Percentiles rank a stretch among this genome's conserved stretches.
phyloP scores from a whole-genome alignment of 2,888 invertebrate species.

The Polydrusus pterygomalis region DNA sequence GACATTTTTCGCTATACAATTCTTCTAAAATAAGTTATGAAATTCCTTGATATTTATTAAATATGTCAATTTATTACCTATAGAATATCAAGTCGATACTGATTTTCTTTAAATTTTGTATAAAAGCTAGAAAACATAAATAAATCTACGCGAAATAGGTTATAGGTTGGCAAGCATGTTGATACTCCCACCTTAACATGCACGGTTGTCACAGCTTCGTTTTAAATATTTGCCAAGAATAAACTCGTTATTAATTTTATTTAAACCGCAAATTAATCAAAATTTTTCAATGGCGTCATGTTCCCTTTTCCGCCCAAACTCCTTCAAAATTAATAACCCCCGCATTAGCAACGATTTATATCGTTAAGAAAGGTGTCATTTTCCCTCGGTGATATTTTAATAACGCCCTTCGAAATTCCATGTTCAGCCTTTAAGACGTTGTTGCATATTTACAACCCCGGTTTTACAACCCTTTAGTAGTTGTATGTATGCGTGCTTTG shows the following conservation, averaged over 20 bases:
- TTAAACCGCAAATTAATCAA: conserved; percentile 49
- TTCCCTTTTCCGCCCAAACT: conserved; percentile 47
- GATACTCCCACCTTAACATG: background rate
- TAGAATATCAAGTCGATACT: too few species aligned
- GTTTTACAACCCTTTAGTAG: conserved; percentile 54
- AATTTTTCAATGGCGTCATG: conserved; percentile 48
- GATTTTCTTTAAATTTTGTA: too few species aligned
- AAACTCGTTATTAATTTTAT: conserved; percentile 46
- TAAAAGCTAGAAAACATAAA: too few species aligned
- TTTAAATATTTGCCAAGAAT: conserved; percentile 15
- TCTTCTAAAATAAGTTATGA: too few species aligned
- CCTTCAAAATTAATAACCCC: conserved; percentile 57
- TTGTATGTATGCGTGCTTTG: conserved; percentile 49
- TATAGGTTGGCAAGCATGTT: too few species aligned
- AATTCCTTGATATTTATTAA: too few species aligned
- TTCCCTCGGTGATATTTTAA: conserved; percentile 64
- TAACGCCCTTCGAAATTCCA: conserved; percentile 56
- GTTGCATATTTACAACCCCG: conserved; percentile 60
- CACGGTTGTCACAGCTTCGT: too few species aligned
- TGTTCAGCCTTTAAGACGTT: conserved; percentile 53
- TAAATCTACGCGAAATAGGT: too few species aligned
- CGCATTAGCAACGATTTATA: conserved; percentile 60
- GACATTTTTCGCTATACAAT: too few species aligned
- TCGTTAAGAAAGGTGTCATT: conserved; percentile 64
- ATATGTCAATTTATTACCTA: too few species aligned